A percentile compares a stretch with the other conserved stretches of the same genome.
phyloP scores from a whole-genome alignment of 2,797 vertebrate genomes.

The Coregonus ussuriensis region DNA sequence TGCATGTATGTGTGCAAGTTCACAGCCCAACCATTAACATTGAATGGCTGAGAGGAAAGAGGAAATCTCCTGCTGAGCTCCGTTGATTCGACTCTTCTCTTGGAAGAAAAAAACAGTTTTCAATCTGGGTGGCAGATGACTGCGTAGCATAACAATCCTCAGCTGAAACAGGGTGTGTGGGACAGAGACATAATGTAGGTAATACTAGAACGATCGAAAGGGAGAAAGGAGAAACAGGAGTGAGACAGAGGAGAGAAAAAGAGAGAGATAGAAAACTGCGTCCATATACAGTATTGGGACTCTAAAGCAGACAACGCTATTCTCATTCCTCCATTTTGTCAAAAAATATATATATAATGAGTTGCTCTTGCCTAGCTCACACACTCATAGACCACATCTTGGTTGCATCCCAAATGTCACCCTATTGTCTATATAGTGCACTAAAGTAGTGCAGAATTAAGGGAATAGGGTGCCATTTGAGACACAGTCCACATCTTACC shows the following conservation, averaged over 20 bases:
- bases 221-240: neutral
- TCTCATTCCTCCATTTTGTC: too few relatives aligned
- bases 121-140: conserved; percentile 3
- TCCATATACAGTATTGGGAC: too few relatives aligned
- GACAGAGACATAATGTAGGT: neutral
- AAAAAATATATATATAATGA: too few relatives aligned
- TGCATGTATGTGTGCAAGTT: neutral
- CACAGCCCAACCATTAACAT: neutral
- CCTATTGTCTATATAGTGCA: too few relatives aligned
- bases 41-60: neutral
- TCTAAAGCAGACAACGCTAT: too few relatives aligned
- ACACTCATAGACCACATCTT: too few relatives aligned
- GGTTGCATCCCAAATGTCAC: too few relatives aligned
- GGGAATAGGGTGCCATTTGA: too few relatives aligned
- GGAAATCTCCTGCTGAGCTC: neutral
- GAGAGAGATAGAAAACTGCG: neutral
- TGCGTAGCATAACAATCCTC: neutral
- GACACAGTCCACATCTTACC: too few relatives aligned
- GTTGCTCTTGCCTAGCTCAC: too few relatives aligned
- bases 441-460: too few relatives aligned
- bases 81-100: neutral
- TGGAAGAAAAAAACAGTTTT: neutral
- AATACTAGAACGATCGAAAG: neutral
- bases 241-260: neutral
- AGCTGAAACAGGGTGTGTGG: neutral